Evolutionary conservation across 2,113 vertebrate species (phyloP).

Genomic region (Cheirogaleus medius): DNA sequence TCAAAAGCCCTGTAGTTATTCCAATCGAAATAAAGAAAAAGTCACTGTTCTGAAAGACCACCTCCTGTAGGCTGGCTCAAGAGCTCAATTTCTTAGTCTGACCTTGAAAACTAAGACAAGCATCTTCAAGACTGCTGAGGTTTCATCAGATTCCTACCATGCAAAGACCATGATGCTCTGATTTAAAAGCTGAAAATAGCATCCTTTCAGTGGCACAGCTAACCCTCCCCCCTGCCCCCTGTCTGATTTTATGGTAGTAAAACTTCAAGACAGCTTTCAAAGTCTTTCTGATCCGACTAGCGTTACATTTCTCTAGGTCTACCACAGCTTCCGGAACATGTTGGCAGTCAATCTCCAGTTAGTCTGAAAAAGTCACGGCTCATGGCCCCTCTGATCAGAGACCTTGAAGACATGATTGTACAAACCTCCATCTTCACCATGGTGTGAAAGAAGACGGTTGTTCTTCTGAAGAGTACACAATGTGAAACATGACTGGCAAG

Average conservation of each 20-base stretch:
- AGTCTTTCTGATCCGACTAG: slow-evolving; percentile 77
- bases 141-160: slow-evolving; percentile 78
- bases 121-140: slow-evolving; percentile 63
- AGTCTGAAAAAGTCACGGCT: slow-evolving; percentile 73
- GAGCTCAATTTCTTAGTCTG: slow-evolving; percentile 75
- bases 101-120: slow-evolving; percentile 76
- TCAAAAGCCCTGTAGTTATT: slow-evolving; percentile 48
- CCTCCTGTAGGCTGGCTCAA: slow-evolving; percentile 39
- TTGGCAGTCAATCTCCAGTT: slow-evolving; percentile 71
- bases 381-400: slow-evolving; percentile 65
- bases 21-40: slow-evolving; percentile 70
- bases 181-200: slow-evolving; percentile 65
- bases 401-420: slow-evolving; percentile 46
- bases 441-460: slow-evolving; percentile 78
- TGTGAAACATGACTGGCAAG: slow-evolving; percentile 80
- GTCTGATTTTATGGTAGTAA: slow-evolving; percentile 73
- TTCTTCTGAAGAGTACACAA: slow-evolving; percentile 81
- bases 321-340: slow-evolving; percentile 66
- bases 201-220: slow-evolving; percentile 68
- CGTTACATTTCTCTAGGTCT: slow-evolving; percentile 60
- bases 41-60: slow-evolving; percentile 42
- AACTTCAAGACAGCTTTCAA: slow-evolving; percentile 64
- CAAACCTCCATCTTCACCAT: slow-evolving; percentile 17
- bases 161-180: slow-evolving; percentile 73
- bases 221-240: too few relatives aligned